These are phyloP conservation scores for Oscheius sp. DNA, from an alignment of 2,888 invertebrate species.

Conservation along the genomic window DNA sequence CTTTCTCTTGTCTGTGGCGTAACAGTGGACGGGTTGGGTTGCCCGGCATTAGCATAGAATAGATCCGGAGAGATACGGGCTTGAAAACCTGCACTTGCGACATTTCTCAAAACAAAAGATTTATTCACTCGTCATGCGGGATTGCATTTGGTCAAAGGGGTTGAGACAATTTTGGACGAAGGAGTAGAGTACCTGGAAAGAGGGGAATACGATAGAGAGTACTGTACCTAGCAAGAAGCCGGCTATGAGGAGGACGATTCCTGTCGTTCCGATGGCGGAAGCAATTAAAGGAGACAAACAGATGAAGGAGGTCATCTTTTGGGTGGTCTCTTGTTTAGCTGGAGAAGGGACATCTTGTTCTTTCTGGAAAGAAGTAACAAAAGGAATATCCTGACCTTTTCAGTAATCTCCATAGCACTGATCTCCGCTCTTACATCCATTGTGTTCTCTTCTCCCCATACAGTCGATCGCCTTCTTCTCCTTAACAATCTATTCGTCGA, in stretches of 20 bases:
- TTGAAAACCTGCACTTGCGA: slow-evolving; percentile 19
- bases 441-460: slow-evolving; percentile 50
- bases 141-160: too few species aligned
- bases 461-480: slow-evolving; percentile 33
- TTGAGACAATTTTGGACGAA: neutral
- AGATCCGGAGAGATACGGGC: slow-evolving; percentile 15
- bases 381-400: slow-evolving; percentile 13
- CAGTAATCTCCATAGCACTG: slow-evolving; percentile 53
- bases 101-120: slow-evolving; percentile 18
- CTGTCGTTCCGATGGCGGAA: slow-evolving; percentile 12
- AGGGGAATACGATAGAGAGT: neutral
- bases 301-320: too few species aligned
- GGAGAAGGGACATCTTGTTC: neutral
- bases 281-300: slow-evolving; percentile 20
- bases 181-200: neutral
- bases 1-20: slow-evolving; percentile 17
- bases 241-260: slow-evolving; percentile 1
- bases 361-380: neutral
- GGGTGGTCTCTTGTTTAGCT: too few species aligned
- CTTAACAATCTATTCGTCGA: slow-evolving; percentile 6
- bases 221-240: slow-evolving; percentile 24
- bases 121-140: too few species aligned
- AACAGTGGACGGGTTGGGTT: slow-evolving; percentile 9
- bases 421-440: slow-evolving; percentile 60
- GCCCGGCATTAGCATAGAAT: slow-evolving; percentile 13